These are phyloP conservation scores for Deroplatys truncata DNA, from an alignment of 2,888 invertebrate genomes.

Conservation along the genomic window DNA sequence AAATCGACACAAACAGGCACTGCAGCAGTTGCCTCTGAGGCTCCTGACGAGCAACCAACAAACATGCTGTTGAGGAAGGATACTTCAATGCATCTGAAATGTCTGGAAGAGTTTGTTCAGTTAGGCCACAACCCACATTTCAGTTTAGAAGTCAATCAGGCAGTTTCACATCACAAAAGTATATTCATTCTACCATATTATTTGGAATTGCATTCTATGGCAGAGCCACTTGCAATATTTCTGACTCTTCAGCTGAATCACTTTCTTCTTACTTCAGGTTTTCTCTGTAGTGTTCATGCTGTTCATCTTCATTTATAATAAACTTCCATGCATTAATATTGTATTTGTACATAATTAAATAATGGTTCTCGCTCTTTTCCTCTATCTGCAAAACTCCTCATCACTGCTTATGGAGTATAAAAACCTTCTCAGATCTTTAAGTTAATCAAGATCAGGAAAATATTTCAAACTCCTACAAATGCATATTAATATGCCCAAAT, in stretches of 20 bases:
- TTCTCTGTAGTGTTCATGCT: not conserved
- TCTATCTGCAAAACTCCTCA: not conserved
- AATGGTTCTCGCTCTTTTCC: not conserved
- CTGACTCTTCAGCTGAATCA: not conserved
- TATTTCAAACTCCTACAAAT: no score
- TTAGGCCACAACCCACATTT: not conserved
- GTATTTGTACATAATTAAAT: not conserved
- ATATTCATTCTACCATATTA: not conserved
- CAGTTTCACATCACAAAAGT: not conserved
- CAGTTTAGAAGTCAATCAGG: not conserved
- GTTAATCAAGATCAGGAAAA: no score
- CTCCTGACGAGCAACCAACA: no score
- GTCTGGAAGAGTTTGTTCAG: no score
- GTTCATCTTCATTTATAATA: no score
- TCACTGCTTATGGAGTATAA: no score
- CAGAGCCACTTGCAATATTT: not conserved
- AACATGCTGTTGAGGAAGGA: no score
- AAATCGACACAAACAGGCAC: no score
- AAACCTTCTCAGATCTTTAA: no score
- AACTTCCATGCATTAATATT: not conserved
- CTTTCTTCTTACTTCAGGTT: not conserved
- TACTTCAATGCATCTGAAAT: no score
- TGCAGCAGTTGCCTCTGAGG: no score
- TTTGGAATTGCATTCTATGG: not conserved
- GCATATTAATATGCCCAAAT: no score